Evolutionary conservation across 2,113 vertebrate genomes (phyloP), one percentile per base, ranked within the genome.

Genomic region (Ia io): DNA sequence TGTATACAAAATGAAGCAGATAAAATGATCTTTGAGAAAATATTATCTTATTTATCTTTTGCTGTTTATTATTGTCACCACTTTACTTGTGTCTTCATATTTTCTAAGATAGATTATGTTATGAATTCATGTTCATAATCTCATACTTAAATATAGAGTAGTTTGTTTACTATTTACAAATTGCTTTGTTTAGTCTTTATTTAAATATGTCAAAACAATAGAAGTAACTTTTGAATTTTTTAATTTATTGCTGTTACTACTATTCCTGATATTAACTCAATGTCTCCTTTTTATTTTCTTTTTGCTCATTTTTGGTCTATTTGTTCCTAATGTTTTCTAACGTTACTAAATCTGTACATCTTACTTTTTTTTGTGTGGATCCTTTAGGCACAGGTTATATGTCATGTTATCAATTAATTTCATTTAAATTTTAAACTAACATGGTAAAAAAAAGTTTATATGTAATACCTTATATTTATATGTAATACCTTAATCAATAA

Each of bases 141-240:
- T 44, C 40, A n/a, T 65, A 6, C 2, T 53, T 65, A 87, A 80
- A 78, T 35, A 42, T 25, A 6, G 5, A 25, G 17, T 37, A 51
- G 25, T 76, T 77, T 90, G 6, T 80, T 90, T 94, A 84, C 7
- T 51, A 23, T 56, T 6, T 87, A 9, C 86, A 90, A 79, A 79
- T 69, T 28, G 25, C 17, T 91, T 84, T 94, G 18, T 49, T 17
- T 87, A 2, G 13, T 49, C n/a, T 83, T 87, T 76, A 90, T 44
- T 23, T 42, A 93, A 91, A 86, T 32, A 69, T 91, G 51, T 84
- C 51, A 96, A 82, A 92, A 71, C 84, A 91, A 85, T 7, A 65
- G 25, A 74, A 88, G 23, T 16, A 84, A 70, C 0, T 42, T 79
- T 9, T 94, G 53, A 88, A 90, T 13, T 22, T 20, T 77, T 85